Percentiles rank a stretch among this genome's conserved stretches.
Evolutionary conservation across 1,140 invertebrate species (phyloP).

Genomic region (Brachionus manjavacas): DNA sequence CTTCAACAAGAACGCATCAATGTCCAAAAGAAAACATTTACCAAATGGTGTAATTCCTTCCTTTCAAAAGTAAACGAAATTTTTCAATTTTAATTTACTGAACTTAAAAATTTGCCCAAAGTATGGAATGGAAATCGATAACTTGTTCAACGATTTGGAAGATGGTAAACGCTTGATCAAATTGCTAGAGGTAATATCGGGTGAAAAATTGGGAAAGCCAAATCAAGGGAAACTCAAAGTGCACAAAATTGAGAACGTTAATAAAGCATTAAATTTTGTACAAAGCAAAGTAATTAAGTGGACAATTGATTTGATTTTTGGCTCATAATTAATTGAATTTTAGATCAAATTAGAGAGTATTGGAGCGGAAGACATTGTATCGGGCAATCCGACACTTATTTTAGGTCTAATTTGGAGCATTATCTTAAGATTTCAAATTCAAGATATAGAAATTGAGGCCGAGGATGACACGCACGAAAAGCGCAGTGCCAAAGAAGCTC

Average conservation of each 20-base stretch:
- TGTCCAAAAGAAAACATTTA: constrained; percentile 99
- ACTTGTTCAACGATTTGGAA: constrained; percentile 88
- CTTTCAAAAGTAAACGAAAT: constrained; percentile 73
- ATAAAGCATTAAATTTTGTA: constrained; percentile 92
- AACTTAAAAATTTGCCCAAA: neutral
- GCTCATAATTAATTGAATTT: constrained; percentile 51
- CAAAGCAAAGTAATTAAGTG: constrained; percentile 76
- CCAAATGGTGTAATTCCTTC: constrained; percentile 99
- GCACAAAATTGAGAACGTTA: constrained; percentile 98
- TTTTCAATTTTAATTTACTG: constrained; percentile 43
- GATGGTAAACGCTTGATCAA: constrained; percentile 92
- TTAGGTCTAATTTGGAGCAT: constrained; percentile 98
- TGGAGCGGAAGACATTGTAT: constrained; percentile 96
- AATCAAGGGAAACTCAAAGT: constrained; percentile 94
- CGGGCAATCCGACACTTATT: constrained; percentile 87
- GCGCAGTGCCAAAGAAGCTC: constrained; percentile 92
- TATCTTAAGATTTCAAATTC: constrained; percentile 81
- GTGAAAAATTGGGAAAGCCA: constrained; percentile 89
- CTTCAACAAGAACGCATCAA: constrained; percentile 91
- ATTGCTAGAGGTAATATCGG: constrained; percentile 95
- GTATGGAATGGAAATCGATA: constrained; percentile 68
- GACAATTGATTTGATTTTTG: constrained; percentile 23
- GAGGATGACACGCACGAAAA: constrained; percentile 95
- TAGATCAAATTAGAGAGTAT: constrained; percentile 80
- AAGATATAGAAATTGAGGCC: constrained; percentile 56